Evolutionary conservation across 2,113 vertebrate genomes (phyloP).

Genomic region (Balaeniceps rex): DNA sequence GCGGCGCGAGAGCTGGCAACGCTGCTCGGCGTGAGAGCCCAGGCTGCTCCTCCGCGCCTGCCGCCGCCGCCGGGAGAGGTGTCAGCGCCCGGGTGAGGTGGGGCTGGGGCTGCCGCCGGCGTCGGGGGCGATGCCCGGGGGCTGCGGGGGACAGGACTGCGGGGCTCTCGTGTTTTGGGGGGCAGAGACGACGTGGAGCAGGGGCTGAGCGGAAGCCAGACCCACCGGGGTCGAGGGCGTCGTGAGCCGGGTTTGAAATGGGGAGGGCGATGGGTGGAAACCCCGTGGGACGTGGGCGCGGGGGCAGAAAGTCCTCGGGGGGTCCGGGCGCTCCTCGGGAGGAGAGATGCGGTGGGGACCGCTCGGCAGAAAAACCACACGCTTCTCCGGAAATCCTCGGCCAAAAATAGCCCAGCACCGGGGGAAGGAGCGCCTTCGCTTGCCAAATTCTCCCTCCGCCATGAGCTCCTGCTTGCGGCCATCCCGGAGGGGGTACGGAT

Average conservation of each 20-base stretch:
- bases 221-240: rapidly evolving
- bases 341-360: not conserved
- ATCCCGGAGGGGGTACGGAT: rapidly evolving
- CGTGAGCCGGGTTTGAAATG: not conserved
- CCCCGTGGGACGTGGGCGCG: not conserved
- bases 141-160: not conserved
- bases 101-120: not conserved
- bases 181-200: not conserved
- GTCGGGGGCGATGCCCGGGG: not conserved
- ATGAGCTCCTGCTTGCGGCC: not conserved
- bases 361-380: not conserved
- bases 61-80: not conserved
- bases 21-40: not conserved
- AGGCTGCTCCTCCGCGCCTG: not conserved
- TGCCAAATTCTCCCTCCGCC: not conserved
- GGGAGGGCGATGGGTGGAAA: not conserved
- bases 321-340: not conserved
- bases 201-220: not conserved
- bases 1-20: not conserved
- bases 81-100: not conserved
- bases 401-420: not conserved
- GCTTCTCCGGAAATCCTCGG: slow-evolving; percentile 13
- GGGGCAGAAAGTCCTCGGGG: not conserved
- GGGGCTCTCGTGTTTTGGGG: not conserved
- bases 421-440: not conserved